A percentile compares a stretch with the other conserved stretches of the same genome.
Conservation (phyloP, 2,113 vertebrate species). For the Oreochromis aureus region DNA sequence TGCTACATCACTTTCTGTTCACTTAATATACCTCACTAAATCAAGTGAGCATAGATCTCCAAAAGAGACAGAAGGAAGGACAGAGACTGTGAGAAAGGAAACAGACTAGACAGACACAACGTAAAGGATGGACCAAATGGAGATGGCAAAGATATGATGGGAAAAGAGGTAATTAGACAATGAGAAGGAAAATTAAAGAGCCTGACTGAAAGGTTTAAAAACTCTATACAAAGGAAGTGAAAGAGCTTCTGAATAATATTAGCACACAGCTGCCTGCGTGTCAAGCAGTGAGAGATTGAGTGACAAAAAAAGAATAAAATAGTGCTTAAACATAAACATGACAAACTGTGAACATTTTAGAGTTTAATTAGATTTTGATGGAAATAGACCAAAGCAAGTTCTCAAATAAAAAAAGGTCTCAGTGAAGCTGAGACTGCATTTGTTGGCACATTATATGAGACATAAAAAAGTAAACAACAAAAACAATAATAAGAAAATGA, state of each 20-base stretch:
- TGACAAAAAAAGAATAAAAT: background rate
- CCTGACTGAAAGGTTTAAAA: background rate
- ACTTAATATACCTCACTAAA: slow-evolving; percentile 42
- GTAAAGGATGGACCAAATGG: background rate
- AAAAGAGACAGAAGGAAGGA: slow-evolving; percentile 11
- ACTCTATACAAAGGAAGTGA: background rate
- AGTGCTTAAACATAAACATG: background rate
- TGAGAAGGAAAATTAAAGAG: background rate
- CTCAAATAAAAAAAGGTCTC: background rate
- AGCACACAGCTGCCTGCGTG: background rate
- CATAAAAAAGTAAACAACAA: background rate
- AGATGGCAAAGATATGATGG: background rate
- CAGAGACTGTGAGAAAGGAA: background rate
- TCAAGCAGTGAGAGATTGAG: background rate
- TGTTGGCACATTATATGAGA: background rate
- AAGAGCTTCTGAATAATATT: background rate
- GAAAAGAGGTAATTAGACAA: background rate
- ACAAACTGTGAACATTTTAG: background rate
- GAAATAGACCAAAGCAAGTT: background rate
- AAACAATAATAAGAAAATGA: background rate
- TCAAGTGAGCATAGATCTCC: slow-evolving; percentile 36
- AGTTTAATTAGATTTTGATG: background rate
- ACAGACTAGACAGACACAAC: background rate
- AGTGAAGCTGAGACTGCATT: background rate
- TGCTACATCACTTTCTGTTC: slow-evolving; percentile 26